Percentiles rank a stretch among this genome's conserved stretches.
Evolutionary conservation across 1,140 invertebrate species (phyloP).

Genomic region (Propsilocerus akamusi): DNA sequence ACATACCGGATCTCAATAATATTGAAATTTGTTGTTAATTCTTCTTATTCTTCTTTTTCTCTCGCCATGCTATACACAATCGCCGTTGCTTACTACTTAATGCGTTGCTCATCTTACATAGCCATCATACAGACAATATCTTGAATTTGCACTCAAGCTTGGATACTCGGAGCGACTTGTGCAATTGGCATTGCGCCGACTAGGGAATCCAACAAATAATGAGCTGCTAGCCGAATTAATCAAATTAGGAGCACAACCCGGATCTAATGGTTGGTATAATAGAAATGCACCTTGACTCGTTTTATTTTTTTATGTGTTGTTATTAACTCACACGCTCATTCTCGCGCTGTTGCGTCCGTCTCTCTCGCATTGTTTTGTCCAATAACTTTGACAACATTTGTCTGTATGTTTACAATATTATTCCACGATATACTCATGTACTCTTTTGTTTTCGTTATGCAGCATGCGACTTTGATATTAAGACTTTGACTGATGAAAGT

Average conservation of each 20-base stretch:
- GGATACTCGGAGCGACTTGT: constrained; percentile 80
- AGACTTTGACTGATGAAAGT: neutral
- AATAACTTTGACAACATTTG: too few species aligned
- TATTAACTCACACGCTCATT: too few species aligned
- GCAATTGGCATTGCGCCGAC: constrained; percentile 58
- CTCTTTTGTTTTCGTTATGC: too few species aligned
- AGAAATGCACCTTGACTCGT: constrained; percentile 6
- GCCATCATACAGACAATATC: constrained; percentile 15
- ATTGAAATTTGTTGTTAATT: constrained; percentile 1
- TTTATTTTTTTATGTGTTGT: neutral
- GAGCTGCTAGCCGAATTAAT: constrained; percentile 69
- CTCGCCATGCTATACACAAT: neutral
- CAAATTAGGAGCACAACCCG: constrained; percentile 41
- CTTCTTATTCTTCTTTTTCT: constrained; percentile 2
- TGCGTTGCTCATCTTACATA: neutral
- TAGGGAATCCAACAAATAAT: constrained; percentile 66
- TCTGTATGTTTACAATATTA: too few species aligned
- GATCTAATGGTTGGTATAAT: constrained; percentile 4
- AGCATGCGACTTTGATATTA: too few species aligned
- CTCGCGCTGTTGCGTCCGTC: too few species aligned
- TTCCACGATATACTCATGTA: too few species aligned
- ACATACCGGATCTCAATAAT: constrained; percentile 2
- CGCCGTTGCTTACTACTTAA: constrained; percentile 2
- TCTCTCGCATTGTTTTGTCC: too few species aligned
- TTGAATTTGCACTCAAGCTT: constrained; percentile 73